Conservation (phyloP, 1,140 invertebrate genomes). For the Propsilocerus akamusi region DNA sequence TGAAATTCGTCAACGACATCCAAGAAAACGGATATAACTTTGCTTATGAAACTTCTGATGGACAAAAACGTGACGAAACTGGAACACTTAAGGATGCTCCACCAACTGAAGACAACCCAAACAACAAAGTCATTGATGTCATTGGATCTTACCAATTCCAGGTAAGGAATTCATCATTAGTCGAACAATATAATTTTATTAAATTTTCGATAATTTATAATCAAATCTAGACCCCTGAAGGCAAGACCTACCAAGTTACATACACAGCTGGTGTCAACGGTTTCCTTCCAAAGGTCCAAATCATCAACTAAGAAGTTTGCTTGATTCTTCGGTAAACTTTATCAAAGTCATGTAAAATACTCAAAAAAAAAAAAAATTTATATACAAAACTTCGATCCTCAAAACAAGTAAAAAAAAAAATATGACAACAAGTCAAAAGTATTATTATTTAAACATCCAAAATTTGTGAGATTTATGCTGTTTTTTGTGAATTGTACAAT, state of each 20-base stretch:
- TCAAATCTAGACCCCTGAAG: slow-evolving; percentile 21
- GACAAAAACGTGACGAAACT: slow-evolving; percentile 26
- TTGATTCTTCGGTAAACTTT: too few species aligned
- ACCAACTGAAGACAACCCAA: slow-evolving; percentile 18
- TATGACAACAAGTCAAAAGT: too few species aligned
- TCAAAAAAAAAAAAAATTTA: too few species aligned
- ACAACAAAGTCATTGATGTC: slow-evolving; percentile 22
- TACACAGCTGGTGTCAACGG: slow-evolving; percentile 25
- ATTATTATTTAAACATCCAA: too few species aligned
- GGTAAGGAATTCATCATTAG: too few species aligned
- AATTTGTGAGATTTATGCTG: not conserved
- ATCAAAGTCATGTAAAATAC: too few species aligned
- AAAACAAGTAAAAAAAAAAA: too few species aligned
- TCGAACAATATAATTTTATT: too few species aligned
- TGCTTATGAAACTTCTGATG: slow-evolving; percentile 27
- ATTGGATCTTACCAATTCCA: slow-evolving; percentile 24
- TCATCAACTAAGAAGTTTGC: slow-evolving; percentile 10
- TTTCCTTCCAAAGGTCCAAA: slow-evolving; percentile 23
- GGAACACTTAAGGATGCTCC: slow-evolving; percentile 20
- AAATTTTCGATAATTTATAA: too few species aligned
- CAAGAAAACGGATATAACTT: slow-evolving; percentile 26
- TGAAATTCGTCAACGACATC: slow-evolving; percentile 26
- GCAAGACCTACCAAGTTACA: slow-evolving; percentile 25
- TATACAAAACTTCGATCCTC: too few species aligned
- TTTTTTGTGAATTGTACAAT: not conserved